Percentiles rank a stretch among this genome's conserved stretches.
Evolutionary conservation across 53 echinoderm and acorn worm species (phyloP).

Genomic region (Glandiceps talaboti): DNA sequence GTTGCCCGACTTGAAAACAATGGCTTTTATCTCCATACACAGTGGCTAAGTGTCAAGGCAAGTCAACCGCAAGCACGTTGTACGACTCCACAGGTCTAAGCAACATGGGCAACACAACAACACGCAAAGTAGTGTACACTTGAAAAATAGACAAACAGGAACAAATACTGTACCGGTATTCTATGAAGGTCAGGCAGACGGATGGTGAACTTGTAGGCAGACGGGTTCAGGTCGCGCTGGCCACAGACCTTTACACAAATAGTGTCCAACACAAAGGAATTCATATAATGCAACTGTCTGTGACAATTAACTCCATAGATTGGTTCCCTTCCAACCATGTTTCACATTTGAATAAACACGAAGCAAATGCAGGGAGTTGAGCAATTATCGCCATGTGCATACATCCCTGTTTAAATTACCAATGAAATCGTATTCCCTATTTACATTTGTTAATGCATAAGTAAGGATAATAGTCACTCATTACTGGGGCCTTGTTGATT

Average conservation of each 20-base stretch:
- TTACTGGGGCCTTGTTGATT: neutral
- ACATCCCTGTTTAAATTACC: constrained; percentile 38
- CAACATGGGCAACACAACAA: neutral
- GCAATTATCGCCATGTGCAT: constrained; percentile 49
- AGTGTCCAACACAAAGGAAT: neutral
- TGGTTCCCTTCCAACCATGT: constrained; percentile 25
- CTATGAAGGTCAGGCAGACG: neutral
- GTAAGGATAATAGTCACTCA: neutral
- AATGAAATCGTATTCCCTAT: constrained; percentile 46
- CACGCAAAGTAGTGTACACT: neutral
- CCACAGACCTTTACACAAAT: neutral
- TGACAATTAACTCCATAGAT: constrained; percentile 1
- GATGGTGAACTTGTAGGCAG: neutral
- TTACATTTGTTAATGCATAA: constrained; percentile 43
- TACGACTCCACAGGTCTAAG: neutral
- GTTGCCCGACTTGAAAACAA: neutral
- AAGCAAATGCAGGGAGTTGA: constrained; percentile 24
- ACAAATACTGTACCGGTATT: neutral
- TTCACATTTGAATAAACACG: constrained; percentile 66
- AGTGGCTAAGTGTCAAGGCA: neutral
- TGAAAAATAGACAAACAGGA: neutral
- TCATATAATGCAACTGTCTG: neutral
- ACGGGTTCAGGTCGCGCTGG: neutral
- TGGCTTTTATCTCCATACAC: neutral
- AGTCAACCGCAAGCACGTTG: neutral